These are phyloP conservation scores for Echinarachnius parma DNA, from an alignment of 53 echinoderm and acorn worm species.

Conservation along the genomic window DNA sequence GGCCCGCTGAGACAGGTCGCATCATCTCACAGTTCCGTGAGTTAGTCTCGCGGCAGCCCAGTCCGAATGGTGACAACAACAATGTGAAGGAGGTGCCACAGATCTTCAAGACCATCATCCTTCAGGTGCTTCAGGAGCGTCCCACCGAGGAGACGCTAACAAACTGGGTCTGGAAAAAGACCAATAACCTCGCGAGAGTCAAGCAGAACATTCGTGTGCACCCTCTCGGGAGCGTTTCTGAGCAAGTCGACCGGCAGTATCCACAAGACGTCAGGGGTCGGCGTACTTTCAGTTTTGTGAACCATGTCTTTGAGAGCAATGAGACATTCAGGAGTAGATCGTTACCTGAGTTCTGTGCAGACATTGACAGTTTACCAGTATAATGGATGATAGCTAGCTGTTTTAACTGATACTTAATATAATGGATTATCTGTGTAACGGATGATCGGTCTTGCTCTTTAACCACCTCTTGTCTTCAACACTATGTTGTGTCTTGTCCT, in stretches of 20 bases:
- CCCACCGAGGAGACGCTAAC: constrained; percentile 77
- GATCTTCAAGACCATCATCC: constrained; percentile 75
- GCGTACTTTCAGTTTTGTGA: constrained; percentile 72
- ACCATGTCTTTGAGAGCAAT: constrained; percentile 73
- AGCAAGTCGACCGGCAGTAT: constrained; percentile 41
- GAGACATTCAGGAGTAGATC: constrained; percentile 58
- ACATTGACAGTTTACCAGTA: constrained; percentile 85
- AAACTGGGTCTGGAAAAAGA: constrained; percentile 76
- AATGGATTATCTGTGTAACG: too few relatives aligned
- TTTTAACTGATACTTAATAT: too few relatives aligned
- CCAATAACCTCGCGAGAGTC: constrained; percentile 63
- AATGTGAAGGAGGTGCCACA: constrained; percentile 88
- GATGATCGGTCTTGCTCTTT: too few relatives aligned
- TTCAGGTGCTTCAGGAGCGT: constrained; percentile 81
- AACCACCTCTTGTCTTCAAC: too few relatives aligned
- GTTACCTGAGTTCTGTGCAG: constrained; percentile 88
- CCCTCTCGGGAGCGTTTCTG: constrained; percentile 65
- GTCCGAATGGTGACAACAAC: too few relatives aligned
- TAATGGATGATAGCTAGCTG: too few relatives aligned
- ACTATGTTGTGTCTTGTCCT: too few relatives aligned
- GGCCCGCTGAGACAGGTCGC: constrained; percentile 63
- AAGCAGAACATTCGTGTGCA: constrained; percentile 65
- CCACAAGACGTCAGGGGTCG: constrained; percentile 50
- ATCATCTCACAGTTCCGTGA: constrained; percentile 77
- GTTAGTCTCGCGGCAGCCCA: constrained; percentile 63